phyloP scores from a whole-genome alignment of 2,797 vertebrate species.

The Helarctos malayanus region DNA sequence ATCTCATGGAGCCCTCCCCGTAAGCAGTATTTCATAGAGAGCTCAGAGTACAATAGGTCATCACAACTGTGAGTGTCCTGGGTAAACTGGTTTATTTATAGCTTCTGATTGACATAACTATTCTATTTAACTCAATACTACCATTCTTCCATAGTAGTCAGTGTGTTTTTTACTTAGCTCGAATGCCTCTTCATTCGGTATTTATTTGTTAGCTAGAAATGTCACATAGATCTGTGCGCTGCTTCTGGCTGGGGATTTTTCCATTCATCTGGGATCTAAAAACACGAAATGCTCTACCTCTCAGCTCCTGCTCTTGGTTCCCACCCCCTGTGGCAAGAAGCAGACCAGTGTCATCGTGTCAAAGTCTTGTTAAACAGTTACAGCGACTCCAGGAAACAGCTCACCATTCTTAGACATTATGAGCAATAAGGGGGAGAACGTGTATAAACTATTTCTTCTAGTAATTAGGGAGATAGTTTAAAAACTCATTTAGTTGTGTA shows the following conservation, averaged over 20 bases:
- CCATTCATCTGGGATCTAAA: neutral
- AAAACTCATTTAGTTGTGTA: neutral
- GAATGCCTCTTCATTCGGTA: neutral
- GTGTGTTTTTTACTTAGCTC: neutral
- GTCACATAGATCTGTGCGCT: neutral
- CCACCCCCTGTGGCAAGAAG: neutral
- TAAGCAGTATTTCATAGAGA: neutral
- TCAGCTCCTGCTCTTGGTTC: neutral
- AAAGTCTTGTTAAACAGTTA: neutral
- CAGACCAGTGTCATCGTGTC: neutral
- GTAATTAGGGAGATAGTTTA: neutral
- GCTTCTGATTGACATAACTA: neutral
- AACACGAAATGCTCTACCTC: neutral
- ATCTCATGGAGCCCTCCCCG: neutral
- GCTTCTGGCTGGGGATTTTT: neutral
- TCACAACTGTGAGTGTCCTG: neutral
- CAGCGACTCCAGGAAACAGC: neutral
- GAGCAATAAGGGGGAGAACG: neutral
- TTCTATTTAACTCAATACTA: neutral
- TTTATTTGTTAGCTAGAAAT: conserved; percentile 37
- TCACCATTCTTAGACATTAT: neutral
- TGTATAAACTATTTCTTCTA: neutral
- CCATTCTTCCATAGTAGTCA: neutral
- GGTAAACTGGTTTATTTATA: neutral
- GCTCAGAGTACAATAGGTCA: neutral